Percentiles rank a stretch among this genome's conserved stretches.
Evolutionary conservation across 2,888 invertebrate genomes (phyloP).

Genomic region (Clepsis dumicolana): DNA sequence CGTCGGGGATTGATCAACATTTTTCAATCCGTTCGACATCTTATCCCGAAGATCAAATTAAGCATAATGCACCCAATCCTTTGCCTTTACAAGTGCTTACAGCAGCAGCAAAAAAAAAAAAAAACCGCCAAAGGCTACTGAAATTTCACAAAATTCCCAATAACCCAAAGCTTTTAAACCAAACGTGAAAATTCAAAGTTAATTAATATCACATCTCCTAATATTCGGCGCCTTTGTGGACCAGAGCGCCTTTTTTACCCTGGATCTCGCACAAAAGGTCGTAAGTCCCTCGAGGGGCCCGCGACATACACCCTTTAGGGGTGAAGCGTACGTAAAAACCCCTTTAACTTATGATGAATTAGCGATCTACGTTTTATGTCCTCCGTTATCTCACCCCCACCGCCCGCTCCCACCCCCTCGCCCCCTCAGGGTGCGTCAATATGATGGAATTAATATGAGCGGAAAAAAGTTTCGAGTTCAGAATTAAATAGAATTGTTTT

Average conservation of each 20-base stretch:
- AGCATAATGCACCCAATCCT: too few species aligned
- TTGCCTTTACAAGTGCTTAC: too few species aligned
- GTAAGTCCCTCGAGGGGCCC: neutral
- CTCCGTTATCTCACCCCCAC: constrained; percentile 77
- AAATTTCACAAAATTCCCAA: constrained; percentile 24
- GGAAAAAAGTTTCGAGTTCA: constrained; percentile 61
- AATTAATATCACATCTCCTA: constrained; percentile 73
- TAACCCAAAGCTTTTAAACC: constrained; percentile 42
- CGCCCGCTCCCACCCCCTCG: constrained; percentile 48
- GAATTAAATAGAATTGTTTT: constrained; percentile 44
- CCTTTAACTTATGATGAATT: constrained; percentile 87
- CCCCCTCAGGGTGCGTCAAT: constrained; percentile 70
- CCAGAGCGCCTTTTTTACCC: constrained; percentile 62
- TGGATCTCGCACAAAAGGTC: constrained; percentile 35
- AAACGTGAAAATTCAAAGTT: constrained; percentile 61
- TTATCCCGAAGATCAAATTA: too few species aligned
- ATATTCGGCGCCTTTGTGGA: constrained; percentile 63
- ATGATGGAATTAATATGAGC: constrained; percentile 83
- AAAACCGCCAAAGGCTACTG: constrained; percentile 22
- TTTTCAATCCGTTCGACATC: too few species aligned
- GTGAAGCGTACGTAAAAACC: constrained; percentile 82
- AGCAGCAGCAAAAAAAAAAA: neutral
- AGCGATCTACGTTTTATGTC: constrained; percentile 86
- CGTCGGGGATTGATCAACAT: too few species aligned
- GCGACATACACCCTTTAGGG: neutral